A percentile compares a stretch with the other conserved stretches of the same genome.
These are phyloP conservation scores for Drosophila jambulina DNA, from an alignment of 1,140 invertebrate genomes.

Conservation along the genomic window DNA sequence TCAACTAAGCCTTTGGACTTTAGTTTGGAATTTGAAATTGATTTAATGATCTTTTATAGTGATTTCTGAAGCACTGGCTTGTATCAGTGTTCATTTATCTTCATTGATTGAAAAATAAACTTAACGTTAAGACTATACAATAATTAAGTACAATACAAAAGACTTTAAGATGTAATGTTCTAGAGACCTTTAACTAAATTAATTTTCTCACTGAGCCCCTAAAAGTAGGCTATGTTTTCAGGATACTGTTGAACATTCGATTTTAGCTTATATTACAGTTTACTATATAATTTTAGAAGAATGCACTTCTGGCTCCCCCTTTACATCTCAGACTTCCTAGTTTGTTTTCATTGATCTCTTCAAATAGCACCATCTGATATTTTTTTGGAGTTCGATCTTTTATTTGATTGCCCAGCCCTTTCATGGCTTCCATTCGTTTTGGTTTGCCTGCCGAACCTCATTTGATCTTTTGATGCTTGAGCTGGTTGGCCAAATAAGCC, in stretches of 20 bases:
- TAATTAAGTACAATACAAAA: background rate
- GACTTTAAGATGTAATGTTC: background rate
- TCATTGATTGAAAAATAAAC: background rate
- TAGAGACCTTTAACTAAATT: background rate
- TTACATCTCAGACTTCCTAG: background rate
- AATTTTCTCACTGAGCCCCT: background rate
- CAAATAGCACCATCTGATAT: background rate
- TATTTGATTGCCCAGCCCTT: conserved; percentile 29
- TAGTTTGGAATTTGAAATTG: conserved; percentile 15
- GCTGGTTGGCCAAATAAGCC: conserved; percentile 58
- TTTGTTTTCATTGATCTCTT: conserved; percentile 28
- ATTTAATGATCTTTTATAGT: conserved; percentile 7
- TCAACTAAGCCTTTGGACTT: background rate
- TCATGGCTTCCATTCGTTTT: conserved; percentile 31
- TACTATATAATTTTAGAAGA: background rate
- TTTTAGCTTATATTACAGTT: background rate
- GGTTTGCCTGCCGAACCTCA: conserved; percentile 35
- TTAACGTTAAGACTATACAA: no score
- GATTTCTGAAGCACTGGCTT: background rate
- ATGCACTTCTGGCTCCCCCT: no score
- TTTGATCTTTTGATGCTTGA: conserved; percentile 39
- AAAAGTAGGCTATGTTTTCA: background rate
- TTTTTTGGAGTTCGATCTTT: conserved; percentile 26
- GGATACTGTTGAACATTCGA: background rate
- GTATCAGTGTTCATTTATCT: background rate